Base-by-base conservation (phyloP, 2,797 vertebrate genomes). In the Brachyrhaphis roseni region DNA sequence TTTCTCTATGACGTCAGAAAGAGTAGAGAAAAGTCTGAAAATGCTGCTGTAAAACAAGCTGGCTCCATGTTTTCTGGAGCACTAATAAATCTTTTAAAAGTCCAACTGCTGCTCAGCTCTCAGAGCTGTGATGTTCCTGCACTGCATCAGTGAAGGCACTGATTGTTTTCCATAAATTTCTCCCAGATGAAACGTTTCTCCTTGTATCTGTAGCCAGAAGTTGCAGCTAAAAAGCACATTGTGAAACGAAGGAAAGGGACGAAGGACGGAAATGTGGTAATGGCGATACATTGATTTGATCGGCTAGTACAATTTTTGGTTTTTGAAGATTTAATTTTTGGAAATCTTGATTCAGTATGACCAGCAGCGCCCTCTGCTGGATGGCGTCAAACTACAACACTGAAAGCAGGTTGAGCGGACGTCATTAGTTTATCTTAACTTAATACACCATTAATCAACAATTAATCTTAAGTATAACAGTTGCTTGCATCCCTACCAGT, bases 1-100 rank as follows among this genome's bases (percentile, higher is more conserved):
- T 59, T 80, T 73, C 39, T 77, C 41, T 26, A 18, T 28, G 76
- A 62, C 78, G 4, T 11, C 8, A 59, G 11, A 76, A 76, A 53
- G 53, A 28, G 47, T 11, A 31, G 5, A 34, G 34, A 0, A 2
- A 41, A 20, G 66, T 78, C 72, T 34, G 23, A 72, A 20, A 72
- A 39, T 26, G 34, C 39, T 45, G 28, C 43, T 34, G 62, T 43
- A n/a, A 53, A 39, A 23, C 15, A 28, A 43, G 28, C 49, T 28
- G 31, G 46, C 23, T 46, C 45, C 5, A 8, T 72, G n/a, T 75
- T 43, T 5, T 13, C 10, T 51, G 49, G 53, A 55, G 53, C 3
- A 23, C 31, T 34, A 34, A 31, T 62, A 62, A 62, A 31, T 62
- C 28, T 62, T 62, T 62, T 62, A 34, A 31, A 55, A 55, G n/a